phyloP scores from a whole-genome alignment of 2,888 invertebrate species.

The Willowsia nigromaculata region DNA sequence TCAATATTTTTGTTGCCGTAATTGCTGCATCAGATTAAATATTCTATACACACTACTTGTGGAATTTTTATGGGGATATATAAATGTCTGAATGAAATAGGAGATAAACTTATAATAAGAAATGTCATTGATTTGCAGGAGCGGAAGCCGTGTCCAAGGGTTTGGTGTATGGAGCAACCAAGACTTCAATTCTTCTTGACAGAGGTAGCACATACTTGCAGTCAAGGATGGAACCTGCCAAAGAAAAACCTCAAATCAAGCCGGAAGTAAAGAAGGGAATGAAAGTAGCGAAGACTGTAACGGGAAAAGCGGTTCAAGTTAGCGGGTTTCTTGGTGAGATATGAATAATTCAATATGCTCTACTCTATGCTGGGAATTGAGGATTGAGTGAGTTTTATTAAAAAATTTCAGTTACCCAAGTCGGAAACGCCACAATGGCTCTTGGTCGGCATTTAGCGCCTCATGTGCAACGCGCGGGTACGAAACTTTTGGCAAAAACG shows the following conservation, averaged over 20 bases:
- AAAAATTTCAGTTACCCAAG: constrained; percentile 81
- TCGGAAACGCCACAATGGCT: constrained; percentile 86
- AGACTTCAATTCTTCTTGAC: constrained; percentile 84
- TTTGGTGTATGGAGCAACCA: constrained; percentile 85
- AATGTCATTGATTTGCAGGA: constrained; percentile 80
- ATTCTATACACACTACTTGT: too few species aligned
- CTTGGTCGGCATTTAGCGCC: constrained; percentile 86
- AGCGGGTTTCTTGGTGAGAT: constrained; percentile 85
- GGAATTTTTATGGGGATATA: background rate
- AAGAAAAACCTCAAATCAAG: constrained; percentile 81
- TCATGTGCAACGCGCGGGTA: constrained; percentile 85
- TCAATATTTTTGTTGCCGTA: constrained; percentile 44
- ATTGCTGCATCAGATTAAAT: background rate
- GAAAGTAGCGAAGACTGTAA: constrained; percentile 85
- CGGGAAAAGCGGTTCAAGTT: constrained; percentile 85
- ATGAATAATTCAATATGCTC: too few species aligned
- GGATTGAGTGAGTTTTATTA: background rate
- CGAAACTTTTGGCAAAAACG: constrained; percentile 83
- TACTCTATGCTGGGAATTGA: background rate
- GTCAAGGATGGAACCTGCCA: constrained; percentile 82
- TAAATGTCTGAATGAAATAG: background rate
- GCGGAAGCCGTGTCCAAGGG: constrained; percentile 86
- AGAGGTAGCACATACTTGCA: constrained; percentile 84
- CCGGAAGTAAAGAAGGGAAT: constrained; percentile 84
- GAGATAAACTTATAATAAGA: background rate